These are phyloP conservation scores for Callopanchax toddi DNA, from an alignment of 2,113 vertebrate genomes.

Conservation along the genomic window DNA sequence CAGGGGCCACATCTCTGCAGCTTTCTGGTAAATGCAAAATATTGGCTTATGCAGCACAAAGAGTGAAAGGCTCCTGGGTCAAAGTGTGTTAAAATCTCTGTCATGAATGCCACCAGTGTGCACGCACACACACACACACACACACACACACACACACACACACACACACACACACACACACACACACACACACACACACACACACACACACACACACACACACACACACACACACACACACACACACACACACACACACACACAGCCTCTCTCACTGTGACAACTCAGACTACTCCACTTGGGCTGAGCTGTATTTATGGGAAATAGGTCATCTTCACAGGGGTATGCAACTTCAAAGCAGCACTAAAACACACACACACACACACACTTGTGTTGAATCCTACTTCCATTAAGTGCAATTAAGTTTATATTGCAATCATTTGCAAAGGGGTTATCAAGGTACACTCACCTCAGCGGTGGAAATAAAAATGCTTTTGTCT, in stretches of 20 bases:
- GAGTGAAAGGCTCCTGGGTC: slow-evolving; percentile 16
- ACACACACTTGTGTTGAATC: slow-evolving; percentile 4
- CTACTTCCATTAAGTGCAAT: slow-evolving; percentile 42
- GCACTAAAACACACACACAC: slow-evolving; percentile 2
- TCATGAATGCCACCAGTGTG: slow-evolving; percentile 10
- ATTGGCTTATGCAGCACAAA: slow-evolving; percentile 42
- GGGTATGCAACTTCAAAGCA: slow-evolving; percentile 60
- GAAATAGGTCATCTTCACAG: slow-evolving; percentile 67
- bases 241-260: slow-evolving; percentile 43
- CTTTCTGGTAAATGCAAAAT: slow-evolving; percentile 53
- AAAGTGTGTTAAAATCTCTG: slow-evolving; percentile 50
- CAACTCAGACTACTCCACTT: slow-evolving; percentile 34
- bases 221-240: slow-evolving; percentile 36
- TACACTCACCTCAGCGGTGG: slow-evolving; percentile 6
- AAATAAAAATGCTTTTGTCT: slow-evolving; percentile 27
- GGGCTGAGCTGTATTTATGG: slow-evolving; percentile 41
- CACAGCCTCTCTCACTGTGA: slow-evolving; percentile 38
- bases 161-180: slow-evolving; percentile 40
- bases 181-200: slow-evolving; percentile 37
- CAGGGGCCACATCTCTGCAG: slow-evolving; percentile 31
- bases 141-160: slow-evolving; percentile 34
- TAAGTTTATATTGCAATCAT: slow-evolving; percentile 30
- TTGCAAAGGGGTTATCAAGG: slow-evolving; percentile 16
- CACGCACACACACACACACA: slow-evolving; percentile 41
- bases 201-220: slow-evolving; percentile 33